These are phyloP conservation scores for Capromys pilorides DNA, from an alignment of 2,797 vertebrate genomes.

Conservation along the genomic window DNA sequence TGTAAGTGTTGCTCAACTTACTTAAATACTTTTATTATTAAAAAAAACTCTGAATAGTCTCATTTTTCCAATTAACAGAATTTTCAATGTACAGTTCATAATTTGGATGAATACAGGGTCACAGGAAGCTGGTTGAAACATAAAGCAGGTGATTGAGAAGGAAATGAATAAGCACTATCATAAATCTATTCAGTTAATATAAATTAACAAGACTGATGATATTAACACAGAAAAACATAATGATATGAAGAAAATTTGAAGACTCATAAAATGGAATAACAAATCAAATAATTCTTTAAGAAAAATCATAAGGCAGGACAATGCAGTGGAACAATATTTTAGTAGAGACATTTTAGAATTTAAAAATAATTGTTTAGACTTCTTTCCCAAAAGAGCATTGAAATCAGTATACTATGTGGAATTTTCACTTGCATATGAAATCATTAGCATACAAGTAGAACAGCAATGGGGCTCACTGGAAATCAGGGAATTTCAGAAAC, in stretches of 20 bases:
- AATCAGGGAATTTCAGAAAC: background rate
- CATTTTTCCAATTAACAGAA: background rate
- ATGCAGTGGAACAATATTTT: background rate
- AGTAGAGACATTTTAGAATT: background rate
- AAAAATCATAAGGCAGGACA: background rate
- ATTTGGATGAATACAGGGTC: background rate
- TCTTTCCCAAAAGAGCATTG: background rate
- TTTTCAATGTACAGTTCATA: background rate
- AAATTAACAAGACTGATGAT: background rate
- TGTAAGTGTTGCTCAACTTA: background rate
- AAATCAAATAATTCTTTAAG: background rate
- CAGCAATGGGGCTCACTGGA: background rate
- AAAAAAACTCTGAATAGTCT: background rate
- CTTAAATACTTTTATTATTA: background rate
- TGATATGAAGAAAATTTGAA: too few relatives aligned
- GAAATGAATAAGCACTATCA: background rate
- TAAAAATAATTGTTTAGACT: background rate
- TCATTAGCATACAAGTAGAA: too few relatives aligned
- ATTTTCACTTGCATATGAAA: background rate
- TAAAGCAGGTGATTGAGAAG: background rate
- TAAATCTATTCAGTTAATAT: background rate
- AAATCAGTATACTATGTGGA: too few relatives aligned
- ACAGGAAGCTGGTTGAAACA: background rate
- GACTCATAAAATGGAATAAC: background rate
- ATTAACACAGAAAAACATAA: background rate